Percentiles rank a stretch among this genome's conserved stretches.
phyloP scores from a whole-genome alignment of 2,113 vertebrate genomes.

The Pelecanus crispus region DNA sequence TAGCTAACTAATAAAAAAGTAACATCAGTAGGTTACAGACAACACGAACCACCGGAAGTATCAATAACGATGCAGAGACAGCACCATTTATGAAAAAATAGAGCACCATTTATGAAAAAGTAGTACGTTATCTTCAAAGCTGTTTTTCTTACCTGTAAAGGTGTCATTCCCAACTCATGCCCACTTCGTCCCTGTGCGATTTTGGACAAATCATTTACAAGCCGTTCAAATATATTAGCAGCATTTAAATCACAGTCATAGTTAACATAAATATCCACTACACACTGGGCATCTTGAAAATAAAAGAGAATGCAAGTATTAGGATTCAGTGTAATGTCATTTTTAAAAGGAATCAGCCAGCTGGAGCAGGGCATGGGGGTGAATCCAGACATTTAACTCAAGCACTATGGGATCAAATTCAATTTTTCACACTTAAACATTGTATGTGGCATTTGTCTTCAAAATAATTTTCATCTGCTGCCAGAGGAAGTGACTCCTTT shows the following conservation, averaged over 20 bases:
- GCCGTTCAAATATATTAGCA: constrained; percentile 96
- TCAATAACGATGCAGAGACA: neutral
- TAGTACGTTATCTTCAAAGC: neutral
- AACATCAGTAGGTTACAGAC: neutral
- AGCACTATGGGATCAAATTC: neutral
- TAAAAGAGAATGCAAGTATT: neutral
- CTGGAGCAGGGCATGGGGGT: neutral
- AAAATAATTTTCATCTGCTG: neutral
- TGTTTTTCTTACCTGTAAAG: constrained; percentile 81
- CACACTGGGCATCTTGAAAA: constrained; percentile 93
- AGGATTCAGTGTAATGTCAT: neutral
- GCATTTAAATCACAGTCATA: constrained; percentile 98
- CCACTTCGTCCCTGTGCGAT: constrained; percentile 96
- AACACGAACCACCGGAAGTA: neutral
- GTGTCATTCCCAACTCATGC: constrained; percentile 94
- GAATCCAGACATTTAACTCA: neutral
- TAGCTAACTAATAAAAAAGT: neutral
- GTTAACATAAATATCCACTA: constrained; percentile 98
- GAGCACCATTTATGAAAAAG: neutral
- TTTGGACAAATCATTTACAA: constrained; percentile 97
- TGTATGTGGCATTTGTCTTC: neutral
- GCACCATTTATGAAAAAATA: neutral
- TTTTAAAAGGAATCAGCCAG: neutral
- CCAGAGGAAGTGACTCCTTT: neutral
- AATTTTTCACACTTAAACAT: neutral